These are phyloP conservation scores for Danaus melanippus DNA, from an alignment of 1,140 invertebrate species.

Conservation along the genomic window DNA sequence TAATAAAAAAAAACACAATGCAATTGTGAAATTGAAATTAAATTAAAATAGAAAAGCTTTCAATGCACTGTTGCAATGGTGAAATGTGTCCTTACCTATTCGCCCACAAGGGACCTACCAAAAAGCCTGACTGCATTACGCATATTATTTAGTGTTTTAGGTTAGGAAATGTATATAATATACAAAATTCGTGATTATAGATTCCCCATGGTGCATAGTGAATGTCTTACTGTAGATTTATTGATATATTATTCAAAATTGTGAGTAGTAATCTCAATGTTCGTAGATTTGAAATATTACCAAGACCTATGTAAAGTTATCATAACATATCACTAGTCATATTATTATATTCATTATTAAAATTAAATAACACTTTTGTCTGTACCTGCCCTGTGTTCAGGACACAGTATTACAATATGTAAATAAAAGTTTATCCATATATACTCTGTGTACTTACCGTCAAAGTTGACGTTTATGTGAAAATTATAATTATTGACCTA, in stretches of 20 bases:
- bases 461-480: constrained; percentile 8
- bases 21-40: too few relatives aligned
- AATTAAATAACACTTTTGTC: constrained; percentile 38
- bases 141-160: constrained; percentile 40
- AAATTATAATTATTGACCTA: constrained; percentile 6
- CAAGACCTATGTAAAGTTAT: constrained; percentile 54
- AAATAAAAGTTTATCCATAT: constrained; percentile 19
- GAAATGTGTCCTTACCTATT: constrained; percentile 15
- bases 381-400: constrained; percentile 68
- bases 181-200: constrained; percentile 31
- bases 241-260: constrained; percentile 18
- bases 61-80: too few relatives aligned
- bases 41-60: too few relatives aligned
- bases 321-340: constrained; percentile 70
- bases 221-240: constrained; percentile 23
- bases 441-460: constrained; percentile 14
- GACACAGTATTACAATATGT: constrained; percentile 49
- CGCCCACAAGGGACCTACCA: constrained; percentile 51
- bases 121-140: constrained; percentile 58
- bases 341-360: constrained; percentile 34
- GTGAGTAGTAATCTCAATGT: constrained; percentile 25
- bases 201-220: constrained; percentile 51
- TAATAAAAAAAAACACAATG: too few relatives aligned
- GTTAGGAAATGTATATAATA: constrained; percentile 36
- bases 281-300: constrained; percentile 18